Conservation (phyloP, 1,140 invertebrate species). For the Drosophila subobscura region DNA sequence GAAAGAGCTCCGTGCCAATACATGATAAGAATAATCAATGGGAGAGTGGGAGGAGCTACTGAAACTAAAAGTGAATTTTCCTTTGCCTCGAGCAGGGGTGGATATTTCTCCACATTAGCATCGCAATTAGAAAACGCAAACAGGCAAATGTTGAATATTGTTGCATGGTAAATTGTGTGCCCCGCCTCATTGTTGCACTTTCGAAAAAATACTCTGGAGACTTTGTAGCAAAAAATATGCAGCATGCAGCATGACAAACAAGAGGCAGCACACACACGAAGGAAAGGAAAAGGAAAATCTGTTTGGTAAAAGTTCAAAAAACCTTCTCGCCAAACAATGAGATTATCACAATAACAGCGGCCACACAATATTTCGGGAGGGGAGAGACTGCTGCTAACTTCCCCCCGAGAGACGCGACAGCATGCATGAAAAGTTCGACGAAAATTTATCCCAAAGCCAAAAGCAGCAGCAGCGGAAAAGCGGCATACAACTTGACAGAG, state of each 20-base stretch:
- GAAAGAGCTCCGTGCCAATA: background rate
- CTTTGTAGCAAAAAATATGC: slow-evolving; percentile 28
- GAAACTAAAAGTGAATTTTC: slow-evolving; percentile 66
- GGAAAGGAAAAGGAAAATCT: slow-evolving; percentile 55
- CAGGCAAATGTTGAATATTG: slow-evolving; percentile 18
- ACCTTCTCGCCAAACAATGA: slow-evolving; percentile 76
- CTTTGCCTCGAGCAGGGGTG: slow-evolving; percentile 6
- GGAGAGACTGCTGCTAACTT: too few species aligned
- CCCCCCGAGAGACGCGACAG: background rate
- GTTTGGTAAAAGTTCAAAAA: slow-evolving; percentile 77
- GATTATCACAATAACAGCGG: slow-evolving; percentile 32
- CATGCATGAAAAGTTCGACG: slow-evolving; percentile 36
- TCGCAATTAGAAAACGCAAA: slow-evolving; percentile 69
- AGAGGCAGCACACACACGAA: background rate
- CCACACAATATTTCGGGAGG: slow-evolving; percentile 10
- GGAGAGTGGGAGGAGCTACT: background rate
- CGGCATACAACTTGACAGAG: slow-evolving; percentile 4
- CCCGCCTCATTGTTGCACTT: slow-evolving; percentile 70
- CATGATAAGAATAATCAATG: slow-evolving; percentile 67
- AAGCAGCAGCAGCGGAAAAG: background rate
- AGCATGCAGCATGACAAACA: slow-evolving; percentile 46
- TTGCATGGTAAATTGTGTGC: slow-evolving; percentile 22
- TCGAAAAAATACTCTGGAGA: slow-evolving; percentile 55
- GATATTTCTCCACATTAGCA: slow-evolving; percentile 22
- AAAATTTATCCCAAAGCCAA: slow-evolving; percentile 58